A percentile compares a stretch with the other conserved stretches of the same genome.
Evolutionary conservation across 2,113 vertebrate genomes (phyloP).

Genomic region (Anguilla japonica): DNA sequence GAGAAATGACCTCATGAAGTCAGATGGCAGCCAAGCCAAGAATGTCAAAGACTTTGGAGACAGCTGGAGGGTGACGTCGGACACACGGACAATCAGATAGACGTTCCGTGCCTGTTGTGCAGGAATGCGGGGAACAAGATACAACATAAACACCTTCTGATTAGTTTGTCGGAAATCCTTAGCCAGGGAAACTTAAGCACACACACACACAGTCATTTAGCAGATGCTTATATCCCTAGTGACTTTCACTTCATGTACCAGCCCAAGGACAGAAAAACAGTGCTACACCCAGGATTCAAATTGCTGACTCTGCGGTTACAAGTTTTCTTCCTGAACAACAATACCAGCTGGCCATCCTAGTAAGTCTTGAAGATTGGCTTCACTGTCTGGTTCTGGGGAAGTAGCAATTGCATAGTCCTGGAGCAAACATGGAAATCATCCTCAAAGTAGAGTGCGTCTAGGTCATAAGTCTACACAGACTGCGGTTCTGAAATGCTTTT

Average conservation of each 20-base stretch:
- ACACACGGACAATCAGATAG: slow-evolving; percentile 17
- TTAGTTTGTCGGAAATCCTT: background rate
- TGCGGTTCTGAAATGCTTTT: background rate
- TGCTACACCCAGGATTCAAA: no score
- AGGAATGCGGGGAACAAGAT: background rate
- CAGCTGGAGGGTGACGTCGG: slow-evolving; percentile 73
- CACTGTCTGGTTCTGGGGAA: background rate
- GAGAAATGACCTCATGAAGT: slow-evolving; percentile 70
- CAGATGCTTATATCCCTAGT: background rate
- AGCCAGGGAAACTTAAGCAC: background rate
- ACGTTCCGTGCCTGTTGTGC: slow-evolving; percentile 1
- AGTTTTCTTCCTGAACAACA: no score
- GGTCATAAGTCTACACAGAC: background rate
- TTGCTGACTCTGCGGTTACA: no score
- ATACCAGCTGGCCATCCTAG: no score
- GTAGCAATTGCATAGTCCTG: background rate
- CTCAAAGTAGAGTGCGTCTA: background rate
- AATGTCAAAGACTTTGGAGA: slow-evolving; percentile 68
- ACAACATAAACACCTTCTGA: background rate
- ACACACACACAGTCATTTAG: background rate
- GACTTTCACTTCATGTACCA: background rate
- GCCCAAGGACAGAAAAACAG: background rate
- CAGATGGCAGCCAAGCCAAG: slow-evolving; percentile 62
- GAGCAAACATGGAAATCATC: background rate
- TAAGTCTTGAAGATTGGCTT: no score